Base-by-base conservation (phyloP, 2,888 invertebrate genomes). In the Dicyrtomina minuta region DNA sequence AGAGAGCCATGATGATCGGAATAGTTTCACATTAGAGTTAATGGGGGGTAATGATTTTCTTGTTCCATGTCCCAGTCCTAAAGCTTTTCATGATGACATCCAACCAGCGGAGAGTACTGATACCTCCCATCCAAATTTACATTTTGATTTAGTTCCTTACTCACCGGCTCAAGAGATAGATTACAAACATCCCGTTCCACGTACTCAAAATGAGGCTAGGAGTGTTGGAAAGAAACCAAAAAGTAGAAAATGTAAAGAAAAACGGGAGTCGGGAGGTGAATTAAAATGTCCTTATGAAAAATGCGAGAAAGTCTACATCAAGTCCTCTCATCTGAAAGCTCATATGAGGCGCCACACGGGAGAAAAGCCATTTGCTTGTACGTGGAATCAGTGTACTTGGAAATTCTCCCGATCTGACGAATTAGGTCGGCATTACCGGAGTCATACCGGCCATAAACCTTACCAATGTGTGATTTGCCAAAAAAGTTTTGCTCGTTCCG, bases 391-490 rank as follows among this genome's bases (percentile, higher is more conserved):
- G 53, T 96, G 96, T 82, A 88, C 88, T 41, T 96, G 96, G 96
- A 87, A 90, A 77, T 96, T 96, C 84, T 95, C 95, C 20, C 86
- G 96, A 69, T 96, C 96, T 0, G 96, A 96, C 81, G 96, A 96
- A 82, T 83, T 96, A 75, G 93, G 95, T 1, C 86, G 96, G 22
- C 96, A 96, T 81, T 88, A 91, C 66, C 87, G 96, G 74, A 95
- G 94, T n/a, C 96, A 96, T 83, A 94, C 94, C 0, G 96, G 96
- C 0, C 87, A 94, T 73, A 96, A 96, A 82, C 96, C 96, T 0
- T 96, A 96, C 82, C 87, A 89, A 70, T 97, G 96, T 82, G 86
- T 87, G 70, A 87, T 92, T 79, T 97, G 96, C 82, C 87, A 89
- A 60, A 96, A 96, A 82, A 87, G 89, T 73, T 97, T 97, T 82